Evolutionary conservation across 2,113 vertebrate genomes (phyloP), one percentile per base, ranked within the genome.

Genomic region (Tetrax tetrax): DNA sequence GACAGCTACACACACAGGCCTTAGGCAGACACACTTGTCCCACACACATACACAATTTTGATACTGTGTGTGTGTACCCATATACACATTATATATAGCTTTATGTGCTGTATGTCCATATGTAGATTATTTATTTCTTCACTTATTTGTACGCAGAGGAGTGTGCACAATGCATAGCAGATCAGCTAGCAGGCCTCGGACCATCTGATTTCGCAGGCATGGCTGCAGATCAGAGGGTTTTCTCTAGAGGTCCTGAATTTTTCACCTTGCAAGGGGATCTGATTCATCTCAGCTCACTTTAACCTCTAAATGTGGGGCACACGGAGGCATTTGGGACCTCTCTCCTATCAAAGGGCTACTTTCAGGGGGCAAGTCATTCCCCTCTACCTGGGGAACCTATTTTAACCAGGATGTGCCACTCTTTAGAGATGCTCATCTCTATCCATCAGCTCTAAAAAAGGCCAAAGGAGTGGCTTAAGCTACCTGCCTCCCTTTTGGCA

Each of bases 141-240:
- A 21, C 7, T 57, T 27, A 12, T 7, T 33, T 78, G 16, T 4
- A 54, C 1, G 0, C 43, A 77, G 82, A 77, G 6, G 11, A 24
- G 2, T 9, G 24, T 28, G n/a, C 28, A 43, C 38, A 35, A 14
- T 0, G 0, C 22, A 13, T 6, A 14, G 48, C 7, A 23, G 19
- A 41, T 12, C 59, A 63, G 4, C 37, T 35, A 56, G 28, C 19
- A 75, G 68, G 45, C 54, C 45, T 48, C 63, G 71, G 51, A n/a
- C 51, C 69, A 43, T 6, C 19, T 38, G 29, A 4, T 43, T 53
- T 54, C 43, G 50, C 63, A 54, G 38, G 56, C 10, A 8, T 12
- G 23, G 35, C 16, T 25, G 29, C 29, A 69, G 29, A 37, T 70
- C 74, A 81, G 57, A 14, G 3, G 10, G 11, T 65, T 85, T 70